Base-by-base conservation (phyloP, 2,888 invertebrate species). In the Caenorhabditis becei region DNA sequence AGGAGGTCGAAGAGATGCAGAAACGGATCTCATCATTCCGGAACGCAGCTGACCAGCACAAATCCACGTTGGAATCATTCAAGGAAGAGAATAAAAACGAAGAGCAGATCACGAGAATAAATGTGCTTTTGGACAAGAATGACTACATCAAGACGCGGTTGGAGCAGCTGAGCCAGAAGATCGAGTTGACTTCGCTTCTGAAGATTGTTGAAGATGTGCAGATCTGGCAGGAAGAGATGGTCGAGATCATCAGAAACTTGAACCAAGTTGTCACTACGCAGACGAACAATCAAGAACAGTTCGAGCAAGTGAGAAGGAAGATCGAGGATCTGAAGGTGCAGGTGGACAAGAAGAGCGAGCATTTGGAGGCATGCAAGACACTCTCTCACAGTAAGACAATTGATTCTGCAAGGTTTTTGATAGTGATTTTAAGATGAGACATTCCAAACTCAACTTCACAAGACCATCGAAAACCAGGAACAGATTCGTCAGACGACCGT, bases 201-300 rank as follows among this genome's bases (percentile, higher is more conserved):
- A 78, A 75, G 44, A 65, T 81, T 3, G 65, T 84, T 16, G 84
- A 86, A 62, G 83, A 84, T 56, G 83, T 86, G 37, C 84, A 84
- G 47, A 83, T 81, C 24, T 83, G 82, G 85, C 84, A 86, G 65
- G 84, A 84, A n/a, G 84, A 85, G 62, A 65, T 74, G 65, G 70
- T 84, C 16, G 85, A 85, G 56, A 82, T 83, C 11, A 83, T 85
- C 32, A 58, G 83, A 61, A 77, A 72, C 32, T 26, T 82, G 58
- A 74, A 77, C 37, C 77, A 82, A 53, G 69, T 77, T 10, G 56
- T 82, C 35, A 62, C 69, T 0, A 82, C 82, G 8, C 61, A 77
- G 20, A 58, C 61, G 4, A 81, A 81, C 35, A 77, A 81, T 59
- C 78, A 77, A 24, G 74, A 82, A 35, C 81, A 81, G 37, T 77